Percentiles rank a stretch among this genome's conserved stretches.
These are phyloP conservation scores for Augochlora pura DNA, from an alignment of 1,140 invertebrate genomes.

Conservation along the genomic window DNA sequence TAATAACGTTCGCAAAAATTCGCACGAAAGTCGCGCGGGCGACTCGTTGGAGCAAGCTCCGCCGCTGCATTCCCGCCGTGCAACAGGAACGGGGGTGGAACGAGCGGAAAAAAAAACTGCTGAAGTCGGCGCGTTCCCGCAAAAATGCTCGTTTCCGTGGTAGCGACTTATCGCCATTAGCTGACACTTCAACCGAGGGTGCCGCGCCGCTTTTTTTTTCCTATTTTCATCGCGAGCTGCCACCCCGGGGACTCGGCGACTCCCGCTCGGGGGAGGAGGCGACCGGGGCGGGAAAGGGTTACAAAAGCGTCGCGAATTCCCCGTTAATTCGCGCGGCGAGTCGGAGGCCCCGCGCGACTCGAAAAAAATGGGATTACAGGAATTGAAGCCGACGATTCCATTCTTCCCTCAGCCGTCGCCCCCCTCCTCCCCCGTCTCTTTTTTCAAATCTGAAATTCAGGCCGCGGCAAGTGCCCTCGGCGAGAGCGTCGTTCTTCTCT, in stretches of 20 bases:
- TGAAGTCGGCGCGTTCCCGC: slow-evolving; percentile 54
- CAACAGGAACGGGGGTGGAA: slow-evolving; percentile 36
- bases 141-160: slow-evolving; percentile 62
- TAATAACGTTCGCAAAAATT: too few species aligned
- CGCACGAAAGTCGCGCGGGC: not conserved
- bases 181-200: slow-evolving; percentile 55
- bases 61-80: slow-evolving; percentile 3
- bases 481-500: not conserved
- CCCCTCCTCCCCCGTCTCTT: too few species aligned
- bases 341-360: not conserved
- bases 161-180: slow-evolving; percentile 63
- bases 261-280: not conserved
- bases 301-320: slow-evolving; percentile 40
- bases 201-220: slow-evolving; percentile 45
- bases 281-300: slow-evolving; percentile 17
- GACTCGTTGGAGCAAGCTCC: not conserved
- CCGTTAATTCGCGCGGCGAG: slow-evolving; percentile 41
- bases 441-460: not conserved
- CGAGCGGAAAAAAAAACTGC: slow-evolving; percentile 54
- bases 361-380: slow-evolving; percentile 45
- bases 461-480: not conserved
- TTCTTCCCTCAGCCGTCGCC: not conserved
- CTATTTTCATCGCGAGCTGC: slow-evolving; percentile 47
- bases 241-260: not conserved
- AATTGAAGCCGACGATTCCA: slow-evolving; percentile 6